Conservation (phyloP, 1,140 invertebrate species). For the Heliconius melpomene region DNA sequence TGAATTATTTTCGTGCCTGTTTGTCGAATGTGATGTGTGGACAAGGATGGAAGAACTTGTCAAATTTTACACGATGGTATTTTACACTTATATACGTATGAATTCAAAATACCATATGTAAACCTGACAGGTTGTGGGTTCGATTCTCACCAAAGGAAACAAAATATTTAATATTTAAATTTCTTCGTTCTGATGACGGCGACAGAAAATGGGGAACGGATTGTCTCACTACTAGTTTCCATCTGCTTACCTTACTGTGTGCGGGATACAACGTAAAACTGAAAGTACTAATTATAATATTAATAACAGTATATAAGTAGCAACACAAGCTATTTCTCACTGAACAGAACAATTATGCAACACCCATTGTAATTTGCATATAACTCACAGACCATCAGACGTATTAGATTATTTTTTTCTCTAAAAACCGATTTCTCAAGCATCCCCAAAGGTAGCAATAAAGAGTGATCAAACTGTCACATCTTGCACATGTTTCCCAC, state of each 20-base stretch:
- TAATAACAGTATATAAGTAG: too few species aligned
- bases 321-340: neutral
- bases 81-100: neutral
- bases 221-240: too few species aligned
- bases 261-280: too few species aligned
- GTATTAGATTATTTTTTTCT: neutral
- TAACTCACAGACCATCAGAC: neutral
- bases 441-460: neutral
- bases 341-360: neutral
- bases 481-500: conserved; percentile 43
- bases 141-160: too few species aligned
- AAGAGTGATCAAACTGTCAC: conserved; percentile 44
- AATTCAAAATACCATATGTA: too few species aligned
- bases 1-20: neutral
- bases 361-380: neutral
- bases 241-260: too few species aligned
- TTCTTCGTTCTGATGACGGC: too few species aligned
- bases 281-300: too few species aligned
- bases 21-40: neutral
- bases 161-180: too few species aligned
- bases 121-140: too few species aligned
- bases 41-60: neutral
- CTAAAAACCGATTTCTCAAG: neutral
- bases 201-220: too few species aligned
- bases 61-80: neutral